Percentiles rank a stretch among this genome's conserved stretches.
phyloP scores from a whole-genome alignment of 2,797 vertebrate species.

The Sebastes matsubarae region DNA sequence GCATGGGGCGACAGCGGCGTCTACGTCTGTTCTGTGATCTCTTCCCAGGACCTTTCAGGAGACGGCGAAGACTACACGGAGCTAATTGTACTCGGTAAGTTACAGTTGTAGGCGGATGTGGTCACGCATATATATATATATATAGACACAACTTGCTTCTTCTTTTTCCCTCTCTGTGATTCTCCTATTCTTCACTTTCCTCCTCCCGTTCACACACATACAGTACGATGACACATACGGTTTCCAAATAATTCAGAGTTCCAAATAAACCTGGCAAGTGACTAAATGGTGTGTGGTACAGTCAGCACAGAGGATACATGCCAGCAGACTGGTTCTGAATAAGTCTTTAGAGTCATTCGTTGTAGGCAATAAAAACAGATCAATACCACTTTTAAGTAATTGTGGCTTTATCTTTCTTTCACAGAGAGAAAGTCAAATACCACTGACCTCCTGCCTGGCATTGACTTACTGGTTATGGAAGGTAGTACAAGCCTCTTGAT shows the following conservation, averaged over 20 bases:
- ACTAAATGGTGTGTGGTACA: background rate
- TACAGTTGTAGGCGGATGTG: background rate
- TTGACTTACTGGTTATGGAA: constrained; percentile 96
- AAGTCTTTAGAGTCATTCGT: background rate
- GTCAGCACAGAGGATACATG: background rate
- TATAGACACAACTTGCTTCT: too few relatives aligned
- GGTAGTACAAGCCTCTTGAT: constrained; percentile 87
- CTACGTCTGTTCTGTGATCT: constrained; percentile 86
- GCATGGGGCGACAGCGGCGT: constrained; percentile 93
- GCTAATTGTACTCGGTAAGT: constrained; percentile 90
- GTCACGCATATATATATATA: background rate
- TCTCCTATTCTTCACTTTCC: background rate
- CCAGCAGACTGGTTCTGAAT: background rate
- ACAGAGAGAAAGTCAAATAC: constrained; percentile 90
- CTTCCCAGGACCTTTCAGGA: constrained; percentile 85
- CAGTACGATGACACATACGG: too few relatives aligned
- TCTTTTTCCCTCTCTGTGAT: background rate
- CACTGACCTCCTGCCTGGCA: constrained; percentile 94
- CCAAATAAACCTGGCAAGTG: background rate
- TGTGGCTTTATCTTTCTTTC: constrained; percentile 87
- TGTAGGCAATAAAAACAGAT: constrained; percentile 9
- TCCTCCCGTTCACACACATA: background rate
- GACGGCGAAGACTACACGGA: constrained; percentile 89
- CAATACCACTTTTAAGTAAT: constrained; percentile 75
- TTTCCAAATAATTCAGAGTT: background rate